Evolutionary conservation across 2,797 vertebrate species (phyloP).

Genomic region (Leuciscus waleckii): DNA sequence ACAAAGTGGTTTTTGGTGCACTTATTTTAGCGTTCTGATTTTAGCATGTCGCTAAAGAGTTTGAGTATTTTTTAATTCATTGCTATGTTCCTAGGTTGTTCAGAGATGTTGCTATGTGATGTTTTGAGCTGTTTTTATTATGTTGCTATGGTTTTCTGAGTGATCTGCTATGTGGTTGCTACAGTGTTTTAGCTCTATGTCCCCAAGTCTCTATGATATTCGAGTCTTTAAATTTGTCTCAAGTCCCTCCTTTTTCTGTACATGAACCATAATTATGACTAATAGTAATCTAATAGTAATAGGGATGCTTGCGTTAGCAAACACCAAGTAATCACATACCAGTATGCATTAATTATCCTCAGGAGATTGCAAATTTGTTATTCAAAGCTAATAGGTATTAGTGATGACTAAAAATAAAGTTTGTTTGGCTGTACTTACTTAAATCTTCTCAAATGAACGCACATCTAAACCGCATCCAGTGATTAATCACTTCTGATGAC

Average conservation of each 20-base stretch:
- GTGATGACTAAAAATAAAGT: conserved; percentile 33
- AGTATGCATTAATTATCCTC: conserved; percentile 22
- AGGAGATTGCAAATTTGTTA: conserved; percentile 28
- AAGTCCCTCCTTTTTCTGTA: too few relatives aligned
- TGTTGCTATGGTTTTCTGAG: too few relatives aligned
- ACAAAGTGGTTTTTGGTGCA: neutral
- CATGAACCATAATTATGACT: neutral
- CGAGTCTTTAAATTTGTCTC: too few relatives aligned
- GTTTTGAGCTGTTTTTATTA: too few relatives aligned
- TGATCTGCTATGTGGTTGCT: too few relatives aligned
- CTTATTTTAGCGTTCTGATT: neutral
- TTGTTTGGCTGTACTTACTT: conserved; percentile 19
- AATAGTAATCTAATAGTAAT: neutral
- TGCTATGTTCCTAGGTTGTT: too few relatives aligned
- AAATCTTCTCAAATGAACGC: conserved; percentile 10
- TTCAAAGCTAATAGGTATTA: conserved; percentile 18
- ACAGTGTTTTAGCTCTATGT: too few relatives aligned
- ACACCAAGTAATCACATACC: neutral
- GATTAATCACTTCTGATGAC: conserved; percentile 54
- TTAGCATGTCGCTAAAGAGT: neutral
- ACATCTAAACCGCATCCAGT: conserved; percentile 29
- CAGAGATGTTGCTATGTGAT: too few relatives aligned
- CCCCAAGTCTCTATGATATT: too few relatives aligned
- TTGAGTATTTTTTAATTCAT: too few relatives aligned
- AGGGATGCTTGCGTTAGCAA: neutral